Evolutionary conservation across 1,140 invertebrate genomes (phyloP).

Genomic region (Temnothorax longispinosus): DNA sequence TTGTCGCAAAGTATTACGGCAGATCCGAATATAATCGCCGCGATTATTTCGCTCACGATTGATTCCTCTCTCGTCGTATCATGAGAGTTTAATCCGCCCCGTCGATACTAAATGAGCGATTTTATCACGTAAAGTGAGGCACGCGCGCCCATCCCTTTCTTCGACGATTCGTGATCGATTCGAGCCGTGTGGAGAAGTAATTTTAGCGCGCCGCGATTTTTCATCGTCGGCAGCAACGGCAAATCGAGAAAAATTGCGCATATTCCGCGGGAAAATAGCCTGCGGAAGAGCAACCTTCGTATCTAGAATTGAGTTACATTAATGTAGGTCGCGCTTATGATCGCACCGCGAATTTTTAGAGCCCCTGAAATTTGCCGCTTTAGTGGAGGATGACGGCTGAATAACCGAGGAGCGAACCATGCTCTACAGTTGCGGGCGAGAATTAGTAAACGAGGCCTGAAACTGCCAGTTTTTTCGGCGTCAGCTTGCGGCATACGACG

Average conservation of each 20-base stretch:
- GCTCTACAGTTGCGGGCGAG: background rate
- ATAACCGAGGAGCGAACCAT: background rate
- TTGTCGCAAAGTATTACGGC: background rate
- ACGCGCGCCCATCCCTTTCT: background rate
- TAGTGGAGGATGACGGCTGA: constrained; percentile 36
- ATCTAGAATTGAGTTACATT: constrained; percentile 25
- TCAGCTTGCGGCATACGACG: constrained; percentile 4
- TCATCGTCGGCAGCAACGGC: background rate
- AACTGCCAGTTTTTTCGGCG: constrained; percentile 31
- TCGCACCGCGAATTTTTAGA: constrained; percentile 16
- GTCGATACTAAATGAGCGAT: background rate
- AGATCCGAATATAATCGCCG: constrained; percentile 20
- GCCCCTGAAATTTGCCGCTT: constrained; percentile 20
- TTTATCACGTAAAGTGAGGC: background rate
- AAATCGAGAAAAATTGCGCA: constrained; percentile 17
- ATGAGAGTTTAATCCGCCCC: background rate
- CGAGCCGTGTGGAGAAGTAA: background rate
- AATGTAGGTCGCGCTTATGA: constrained; percentile 37
- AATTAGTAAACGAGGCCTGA: constrained; percentile 36
- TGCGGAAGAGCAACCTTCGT: background rate
- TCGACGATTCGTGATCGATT: background rate
- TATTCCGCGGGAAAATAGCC: background rate
- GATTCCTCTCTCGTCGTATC: background rate
- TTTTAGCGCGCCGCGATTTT: constrained; percentile 13
- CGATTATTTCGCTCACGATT: background rate